Evolutionary conservation across 2,888 invertebrate species (phyloP).

Genomic region (Antitype chi): DNA sequence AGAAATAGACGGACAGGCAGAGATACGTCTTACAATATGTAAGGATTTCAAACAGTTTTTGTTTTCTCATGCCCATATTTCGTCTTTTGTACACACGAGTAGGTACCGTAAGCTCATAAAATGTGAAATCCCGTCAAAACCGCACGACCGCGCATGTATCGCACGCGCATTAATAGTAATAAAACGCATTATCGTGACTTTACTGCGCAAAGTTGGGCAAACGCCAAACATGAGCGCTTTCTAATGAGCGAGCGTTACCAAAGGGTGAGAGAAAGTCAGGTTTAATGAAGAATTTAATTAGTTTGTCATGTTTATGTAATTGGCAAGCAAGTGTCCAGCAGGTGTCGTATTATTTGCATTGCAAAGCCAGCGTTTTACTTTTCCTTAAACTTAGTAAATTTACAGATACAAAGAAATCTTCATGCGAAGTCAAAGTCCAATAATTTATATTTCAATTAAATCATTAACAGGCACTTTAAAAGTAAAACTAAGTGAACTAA

Average conservation of each 20-base stretch:
- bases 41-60: not conserved
- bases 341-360: slow-evolving; percentile 10
- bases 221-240: slow-evolving; percentile 54
- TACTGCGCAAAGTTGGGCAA: slow-evolving; percentile 40
- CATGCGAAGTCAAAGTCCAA: not conserved
- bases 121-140: slow-evolving; percentile 46
- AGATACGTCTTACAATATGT: not conserved
- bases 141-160: slow-evolving; percentile 54
- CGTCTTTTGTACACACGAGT: slow-evolving; percentile 7
- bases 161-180: slow-evolving; percentile 59
- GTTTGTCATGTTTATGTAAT: slow-evolving; percentile 26
- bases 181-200: slow-evolving; percentile 65
- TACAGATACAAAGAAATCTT: not conserved
- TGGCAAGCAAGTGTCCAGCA: not conserved
- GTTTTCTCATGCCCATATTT: not conserved
- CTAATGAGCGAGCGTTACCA: slow-evolving; percentile 57
- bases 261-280: slow-evolving; percentile 61
- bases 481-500: no score
- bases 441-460: not conserved
- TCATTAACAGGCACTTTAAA: not conserved
- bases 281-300: slow-evolving; percentile 39
- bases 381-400: not conserved
- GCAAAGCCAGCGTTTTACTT: not conserved
- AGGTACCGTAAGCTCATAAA: slow-evolving; percentile 33
- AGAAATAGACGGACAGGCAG: not conserved